Evolutionary conservation across 2,888 invertebrate species (phyloP), one percentile per base, ranked within the genome.

Genomic region (Drosophila buzzatii): DNA sequence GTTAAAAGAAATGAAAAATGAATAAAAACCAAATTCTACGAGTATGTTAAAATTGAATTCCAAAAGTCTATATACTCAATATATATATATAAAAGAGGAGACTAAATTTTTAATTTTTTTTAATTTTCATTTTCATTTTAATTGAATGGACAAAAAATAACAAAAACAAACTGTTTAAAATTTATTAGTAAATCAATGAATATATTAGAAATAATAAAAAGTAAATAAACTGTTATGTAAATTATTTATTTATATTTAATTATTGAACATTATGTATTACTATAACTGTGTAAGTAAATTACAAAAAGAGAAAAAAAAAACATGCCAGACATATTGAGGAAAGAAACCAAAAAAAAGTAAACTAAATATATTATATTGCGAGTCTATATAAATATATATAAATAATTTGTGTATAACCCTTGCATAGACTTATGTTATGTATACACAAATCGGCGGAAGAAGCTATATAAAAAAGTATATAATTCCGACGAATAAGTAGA

Each of bases 161-260:
- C 6, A 23, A 16, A 41, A 18, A 72, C 64, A 57, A 44, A 79
- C 64, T 78, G 78, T 81, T 85, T 66, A 77, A 71, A 74, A 42
- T 69, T 76, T 72, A 68, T 81, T 79, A 91, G 82, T 75, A 76
- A 79, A 85, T 82, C 60, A 71, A 82, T 73, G 57, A 63, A 71
- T 74, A 58, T 73, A 71, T 70, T 77, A 80, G 77, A 72, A 57
- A 65, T 61, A 68, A 69, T 62, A 59, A 71, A 70, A 55, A 71
- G 2, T 57, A 73, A 71, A 72, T 44, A 79, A 87, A 79, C 78
- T 91, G 91, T 92, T 92, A 92, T 91, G 91, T 90, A 92, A 85
- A 92, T 90, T 91, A 90, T 82, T 91, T 87, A 87, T 86, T 51
- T 89, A 77, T 76, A 76, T 73, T 79, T 76, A 76, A 69, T 76